phyloP scores from a whole-genome alignment of 2,888 invertebrate genomes.

The Acheta domesticus region DNA sequence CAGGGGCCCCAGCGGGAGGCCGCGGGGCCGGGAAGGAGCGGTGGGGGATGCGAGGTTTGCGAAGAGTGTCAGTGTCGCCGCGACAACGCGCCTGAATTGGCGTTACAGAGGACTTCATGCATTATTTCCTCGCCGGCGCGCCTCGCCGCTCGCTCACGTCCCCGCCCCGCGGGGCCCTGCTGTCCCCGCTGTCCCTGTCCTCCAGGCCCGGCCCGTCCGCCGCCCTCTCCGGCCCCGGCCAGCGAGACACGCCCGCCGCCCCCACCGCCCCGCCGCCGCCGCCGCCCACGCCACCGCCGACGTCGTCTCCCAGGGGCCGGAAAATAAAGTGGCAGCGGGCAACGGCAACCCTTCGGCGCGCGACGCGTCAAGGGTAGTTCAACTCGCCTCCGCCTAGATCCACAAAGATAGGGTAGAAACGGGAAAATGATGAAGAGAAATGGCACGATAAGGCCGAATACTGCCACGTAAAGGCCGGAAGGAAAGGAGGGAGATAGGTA shows the following conservation, averaged over 20 bases:
- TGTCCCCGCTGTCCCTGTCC: background rate
- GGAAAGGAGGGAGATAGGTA: background rate
- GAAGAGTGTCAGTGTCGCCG: background rate
- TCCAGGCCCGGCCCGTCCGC: background rate
- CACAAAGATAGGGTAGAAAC: background rate
- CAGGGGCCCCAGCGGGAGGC: background rate
- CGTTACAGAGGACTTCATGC: conserved; percentile 5
- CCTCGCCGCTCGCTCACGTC: background rate
- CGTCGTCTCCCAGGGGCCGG: background rate
- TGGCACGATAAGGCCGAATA: background rate
- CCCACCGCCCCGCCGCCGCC: background rate
- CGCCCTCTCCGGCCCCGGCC: background rate
- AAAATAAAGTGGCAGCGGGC: background rate
- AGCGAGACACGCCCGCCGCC: background rate
- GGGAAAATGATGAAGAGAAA: conserved; percentile 9
- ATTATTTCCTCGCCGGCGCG: background rate
- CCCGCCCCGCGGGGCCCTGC: background rate
- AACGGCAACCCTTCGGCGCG: background rate
- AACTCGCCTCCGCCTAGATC: background rate
- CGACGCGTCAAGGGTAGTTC: background rate
- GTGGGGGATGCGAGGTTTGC: background rate
- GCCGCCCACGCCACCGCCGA: background rate
- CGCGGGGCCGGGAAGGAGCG: background rate
- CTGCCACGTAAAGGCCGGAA: conserved; percentile 1
- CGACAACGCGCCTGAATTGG: conserved; percentile 18